These are phyloP conservation scores for Globia sparganii DNA, from an alignment of 2,888 invertebrate species.

Conservation along the genomic window DNA sequence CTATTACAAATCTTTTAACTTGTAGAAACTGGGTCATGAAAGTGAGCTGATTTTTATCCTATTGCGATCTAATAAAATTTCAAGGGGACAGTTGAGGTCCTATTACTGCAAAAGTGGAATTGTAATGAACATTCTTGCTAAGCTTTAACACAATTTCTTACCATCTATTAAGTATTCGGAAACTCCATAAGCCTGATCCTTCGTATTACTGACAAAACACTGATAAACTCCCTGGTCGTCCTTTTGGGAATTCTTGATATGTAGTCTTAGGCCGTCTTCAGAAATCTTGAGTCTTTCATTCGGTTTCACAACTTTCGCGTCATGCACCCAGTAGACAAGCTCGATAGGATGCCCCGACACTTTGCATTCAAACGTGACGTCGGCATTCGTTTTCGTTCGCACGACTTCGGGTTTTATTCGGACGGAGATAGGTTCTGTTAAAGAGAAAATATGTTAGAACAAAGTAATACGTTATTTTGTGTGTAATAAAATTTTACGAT, in stretches of 20 bases:
- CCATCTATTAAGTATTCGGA: conserved; percentile 95
- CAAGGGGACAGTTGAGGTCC: background rate
- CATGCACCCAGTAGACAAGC: conserved; percentile 95
- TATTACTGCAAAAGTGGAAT: background rate
- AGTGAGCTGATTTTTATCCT: conserved; percentile 24
- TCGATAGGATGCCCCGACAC: conserved; percentile 96
- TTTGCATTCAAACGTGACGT: conserved; percentile 96
- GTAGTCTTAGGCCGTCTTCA: conserved; percentile 87
- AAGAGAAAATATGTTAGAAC: conserved; percentile 43
- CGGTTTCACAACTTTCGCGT: conserved; percentile 92
- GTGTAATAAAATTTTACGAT: conserved; percentile 61
- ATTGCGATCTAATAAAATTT: conserved; percentile 20
- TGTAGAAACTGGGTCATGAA: conserved; percentile 28
- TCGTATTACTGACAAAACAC: conserved; percentile 96
- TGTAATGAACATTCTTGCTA: background rate
- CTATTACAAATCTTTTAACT: conserved; percentile 67
- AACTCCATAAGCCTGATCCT: conserved; percentile 95
- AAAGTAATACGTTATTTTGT: conserved; percentile 48
- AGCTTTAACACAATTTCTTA: conserved; percentile 77
- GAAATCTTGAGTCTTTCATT: conserved; percentile 91
- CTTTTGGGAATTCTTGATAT: conserved; percentile 93
- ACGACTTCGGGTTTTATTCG: conserved; percentile 94
- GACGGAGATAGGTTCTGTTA: conserved; percentile 94
- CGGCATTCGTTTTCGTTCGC: conserved; percentile 95
- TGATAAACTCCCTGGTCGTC: conserved; percentile 98